phyloP scores from a whole-genome alignment of 2,797 vertebrate genomes.

The Semotilus atromaculatus region DNA sequence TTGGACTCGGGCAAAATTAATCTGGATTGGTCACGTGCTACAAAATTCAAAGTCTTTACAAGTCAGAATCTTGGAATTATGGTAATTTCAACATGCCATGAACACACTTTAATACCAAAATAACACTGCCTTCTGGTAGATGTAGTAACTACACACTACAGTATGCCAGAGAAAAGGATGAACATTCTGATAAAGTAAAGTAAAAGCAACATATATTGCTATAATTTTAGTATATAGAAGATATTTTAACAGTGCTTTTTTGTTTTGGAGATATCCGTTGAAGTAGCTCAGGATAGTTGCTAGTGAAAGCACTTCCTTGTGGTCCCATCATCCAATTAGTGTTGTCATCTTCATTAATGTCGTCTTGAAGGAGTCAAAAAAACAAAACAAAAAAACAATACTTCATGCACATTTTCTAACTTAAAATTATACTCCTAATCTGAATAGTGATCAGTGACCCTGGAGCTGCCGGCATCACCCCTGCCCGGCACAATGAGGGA shows the following conservation, averaged over 20 bases:
- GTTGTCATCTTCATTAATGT: background rate
- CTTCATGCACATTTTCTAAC: conserved; percentile 6
- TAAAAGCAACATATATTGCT: background rate
- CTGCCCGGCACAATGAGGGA: conserved; percentile 26
- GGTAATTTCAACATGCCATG: background rate
- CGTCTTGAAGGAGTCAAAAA: background rate
- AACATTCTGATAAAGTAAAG: background rate
- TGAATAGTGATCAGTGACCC: conserved; percentile 53
- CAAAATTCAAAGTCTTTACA: background rate
- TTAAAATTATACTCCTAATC: conserved; percentile 26
- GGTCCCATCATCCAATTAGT: background rate
- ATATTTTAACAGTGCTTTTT: background rate
- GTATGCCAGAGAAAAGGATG: background rate
- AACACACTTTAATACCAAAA: background rate
- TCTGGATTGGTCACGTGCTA: background rate
- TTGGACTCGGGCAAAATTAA: no score
- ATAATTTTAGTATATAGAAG: background rate
- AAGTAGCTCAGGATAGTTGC: background rate
- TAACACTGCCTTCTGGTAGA: background rate
- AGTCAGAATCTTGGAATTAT: no score
- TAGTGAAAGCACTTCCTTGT: background rate
- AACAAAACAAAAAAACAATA: conserved; percentile 4
- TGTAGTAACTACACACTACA: background rate
- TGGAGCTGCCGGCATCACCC: conserved; percentile 42
- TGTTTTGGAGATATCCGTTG: background rate